Evolutionary conservation across 2,888 invertebrate genomes (phyloP).

Genomic region (Diloba caeruleocephala): DNA sequence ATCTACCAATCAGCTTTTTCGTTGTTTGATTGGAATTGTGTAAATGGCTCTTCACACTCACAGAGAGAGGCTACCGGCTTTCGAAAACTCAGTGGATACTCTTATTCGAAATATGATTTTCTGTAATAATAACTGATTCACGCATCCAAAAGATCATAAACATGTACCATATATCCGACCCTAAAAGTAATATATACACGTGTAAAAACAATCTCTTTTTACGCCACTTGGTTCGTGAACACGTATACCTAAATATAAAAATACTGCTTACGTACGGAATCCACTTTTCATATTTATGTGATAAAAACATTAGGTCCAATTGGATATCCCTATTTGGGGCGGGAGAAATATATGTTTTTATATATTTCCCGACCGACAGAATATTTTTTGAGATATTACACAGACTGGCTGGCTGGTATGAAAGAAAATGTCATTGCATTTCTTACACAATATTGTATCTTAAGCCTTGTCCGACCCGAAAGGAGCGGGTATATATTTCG

Average conservation of each 20-base stretch:
- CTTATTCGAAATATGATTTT: slow-evolving; percentile 35
- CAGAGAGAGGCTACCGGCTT: too few relatives aligned
- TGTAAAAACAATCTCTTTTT: slow-evolving; percentile 51
- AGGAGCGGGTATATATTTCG: too few relatives aligned
- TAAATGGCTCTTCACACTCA: too few relatives aligned
- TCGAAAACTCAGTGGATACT: slow-evolving; percentile 10
- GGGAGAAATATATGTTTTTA: slow-evolving; percentile 49
- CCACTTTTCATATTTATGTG: slow-evolving; percentile 58
- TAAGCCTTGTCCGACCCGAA: too few relatives aligned
- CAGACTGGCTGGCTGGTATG: slow-evolving; percentile 13
- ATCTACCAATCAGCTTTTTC: background rate
- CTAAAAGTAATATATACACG: slow-evolving; percentile 33
- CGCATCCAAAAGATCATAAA: slow-evolving; percentile 44
- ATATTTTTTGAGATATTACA: slow-evolving; percentile 49
- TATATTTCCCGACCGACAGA: slow-evolving; percentile 25
- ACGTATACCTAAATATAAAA: slow-evolving; percentile 51
- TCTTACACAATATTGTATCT: slow-evolving; percentile 21
- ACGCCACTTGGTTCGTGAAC: slow-evolving; percentile 38
- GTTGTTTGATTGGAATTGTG: too few relatives aligned
- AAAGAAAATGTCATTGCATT: slow-evolving; percentile 41
- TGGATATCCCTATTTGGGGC: slow-evolving; percentile 52
- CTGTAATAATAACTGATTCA: slow-evolving; percentile 39
- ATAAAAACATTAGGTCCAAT: slow-evolving; percentile 59
- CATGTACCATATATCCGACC: slow-evolving; percentile 33
- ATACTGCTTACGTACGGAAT: slow-evolving; percentile 51